Percentiles rank a stretch among this genome's conserved stretches.
Conservation (phyloP, 2,113 vertebrate genomes). For the Pseudonaja textilis region DNA sequence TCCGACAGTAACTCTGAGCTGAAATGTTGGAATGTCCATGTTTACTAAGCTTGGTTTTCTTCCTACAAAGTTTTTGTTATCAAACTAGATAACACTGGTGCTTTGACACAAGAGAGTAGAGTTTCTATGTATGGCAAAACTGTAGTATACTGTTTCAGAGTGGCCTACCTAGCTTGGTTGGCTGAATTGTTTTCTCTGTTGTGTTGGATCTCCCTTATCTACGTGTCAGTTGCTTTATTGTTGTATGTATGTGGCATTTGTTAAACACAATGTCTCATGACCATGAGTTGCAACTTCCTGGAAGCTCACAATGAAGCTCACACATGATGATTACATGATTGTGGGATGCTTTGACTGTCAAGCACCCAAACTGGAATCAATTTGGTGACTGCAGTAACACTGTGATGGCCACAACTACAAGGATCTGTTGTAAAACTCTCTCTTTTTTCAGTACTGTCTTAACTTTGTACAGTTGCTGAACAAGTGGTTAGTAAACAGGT, state of each 20-base stretch:
- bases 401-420: background rate
- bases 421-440: background rate
- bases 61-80: background rate
- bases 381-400: background rate
- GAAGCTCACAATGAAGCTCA: background rate
- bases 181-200: background rate
- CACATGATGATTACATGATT: background rate
- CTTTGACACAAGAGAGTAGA: background rate
- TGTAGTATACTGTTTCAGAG: background rate
- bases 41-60: background rate
- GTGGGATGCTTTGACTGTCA: background rate
- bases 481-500: background rate
- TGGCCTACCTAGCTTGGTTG: background rate
- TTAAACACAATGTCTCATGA: background rate
- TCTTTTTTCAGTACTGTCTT: background rate
- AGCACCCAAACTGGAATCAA: background rate
- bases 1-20: background rate
- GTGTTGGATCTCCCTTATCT: background rate
- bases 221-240: background rate
- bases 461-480: background rate
- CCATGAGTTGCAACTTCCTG: background rate
- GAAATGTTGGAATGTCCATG: background rate
- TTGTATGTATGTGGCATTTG: background rate
- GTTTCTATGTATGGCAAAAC: background rate
- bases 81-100: background rate